Evolutionary conservation across 2,113 vertebrate genomes (phyloP).

Genomic region (Mastomys coucha): DNA sequence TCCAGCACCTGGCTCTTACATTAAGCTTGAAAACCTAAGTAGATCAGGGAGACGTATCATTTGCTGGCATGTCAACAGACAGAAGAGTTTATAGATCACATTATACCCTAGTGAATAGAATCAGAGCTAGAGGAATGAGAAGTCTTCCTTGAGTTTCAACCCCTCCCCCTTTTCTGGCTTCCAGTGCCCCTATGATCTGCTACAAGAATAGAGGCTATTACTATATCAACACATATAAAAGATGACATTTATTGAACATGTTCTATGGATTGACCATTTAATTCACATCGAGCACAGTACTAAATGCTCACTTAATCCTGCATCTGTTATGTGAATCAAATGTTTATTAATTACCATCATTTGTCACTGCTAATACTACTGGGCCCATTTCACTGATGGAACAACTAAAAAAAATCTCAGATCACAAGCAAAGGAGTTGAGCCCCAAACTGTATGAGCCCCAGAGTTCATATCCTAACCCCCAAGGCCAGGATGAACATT

Average conservation of each 20-base stretch:
- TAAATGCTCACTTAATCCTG: constrained; percentile 35
- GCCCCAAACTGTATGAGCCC: background rate
- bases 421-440: background rate
- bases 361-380: background rate
- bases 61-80: constrained; percentile 94
- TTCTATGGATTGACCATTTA: constrained; percentile 48
- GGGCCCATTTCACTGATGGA: background rate
- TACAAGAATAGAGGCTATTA: background rate
- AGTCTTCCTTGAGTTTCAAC: constrained; percentile 77
- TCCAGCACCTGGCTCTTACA: constrained; percentile 88
- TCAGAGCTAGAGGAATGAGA: constrained; percentile 82
- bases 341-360: constrained; percentile 7
- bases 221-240: constrained; percentile 67
- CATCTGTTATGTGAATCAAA: constrained; percentile 1
- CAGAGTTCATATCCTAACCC: background rate
- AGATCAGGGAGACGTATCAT: constrained; percentile 90
- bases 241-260: constrained; percentile 71
- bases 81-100: constrained; percentile 92
- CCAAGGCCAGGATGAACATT: background rate
- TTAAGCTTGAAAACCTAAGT: constrained; percentile 90
- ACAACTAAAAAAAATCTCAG: background rate
- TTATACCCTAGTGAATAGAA: constrained; percentile 90
- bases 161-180: constrained; percentile 77
- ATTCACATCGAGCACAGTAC: constrained; percentile 2
- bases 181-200: constrained; percentile 34